A percentile compares a stretch with the other conserved stretches of the same genome.
These are phyloP conservation scores for Cydia strobilella DNA, from an alignment of 1,140 invertebrate genomes.

Conservation along the genomic window DNA sequence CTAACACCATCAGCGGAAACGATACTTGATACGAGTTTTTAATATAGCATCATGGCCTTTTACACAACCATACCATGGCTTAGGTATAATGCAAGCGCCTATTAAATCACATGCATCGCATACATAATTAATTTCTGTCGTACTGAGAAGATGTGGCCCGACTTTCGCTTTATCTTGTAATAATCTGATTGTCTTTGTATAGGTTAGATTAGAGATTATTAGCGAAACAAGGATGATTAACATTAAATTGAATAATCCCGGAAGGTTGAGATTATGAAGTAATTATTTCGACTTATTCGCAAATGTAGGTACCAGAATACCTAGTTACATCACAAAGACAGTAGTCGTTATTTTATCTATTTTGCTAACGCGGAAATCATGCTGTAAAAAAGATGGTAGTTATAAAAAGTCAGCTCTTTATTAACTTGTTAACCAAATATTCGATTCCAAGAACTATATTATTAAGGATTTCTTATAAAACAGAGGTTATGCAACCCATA, in stretches of 20 bases:
- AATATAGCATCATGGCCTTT: constrained; percentile 70
- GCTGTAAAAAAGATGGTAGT: too few species aligned
- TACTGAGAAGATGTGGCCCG: constrained; percentile 14
- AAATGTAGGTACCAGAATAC: too few species aligned
- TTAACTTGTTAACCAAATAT: too few species aligned
- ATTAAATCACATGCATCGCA: constrained; percentile 29
- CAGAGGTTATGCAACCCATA: neutral
- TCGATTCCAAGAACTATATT: too few species aligned
- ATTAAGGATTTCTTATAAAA: neutral
- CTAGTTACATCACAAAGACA: too few species aligned
- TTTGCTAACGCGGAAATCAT: too few species aligned
- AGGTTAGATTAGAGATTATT: constrained; percentile 19
- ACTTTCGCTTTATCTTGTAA: constrained; percentile 30
- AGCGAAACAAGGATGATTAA: constrained; percentile 18
- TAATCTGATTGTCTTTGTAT: constrained; percentile 25
- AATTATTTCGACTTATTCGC: neutral
- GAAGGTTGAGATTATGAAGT: neutral
- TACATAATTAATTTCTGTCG: constrained; percentile 20
- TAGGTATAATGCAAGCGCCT: constrained; percentile 18
- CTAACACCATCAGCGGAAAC: constrained; percentile 75
- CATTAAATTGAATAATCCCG: constrained; percentile 6
- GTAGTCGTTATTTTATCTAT: too few species aligned
- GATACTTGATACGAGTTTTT: constrained; percentile 72
- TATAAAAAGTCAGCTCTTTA: too few species aligned
- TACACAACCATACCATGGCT: constrained; percentile 36